phyloP scores from a whole-genome alignment of 2,113 vertebrate species.

The Leptosomus discolor region DNA sequence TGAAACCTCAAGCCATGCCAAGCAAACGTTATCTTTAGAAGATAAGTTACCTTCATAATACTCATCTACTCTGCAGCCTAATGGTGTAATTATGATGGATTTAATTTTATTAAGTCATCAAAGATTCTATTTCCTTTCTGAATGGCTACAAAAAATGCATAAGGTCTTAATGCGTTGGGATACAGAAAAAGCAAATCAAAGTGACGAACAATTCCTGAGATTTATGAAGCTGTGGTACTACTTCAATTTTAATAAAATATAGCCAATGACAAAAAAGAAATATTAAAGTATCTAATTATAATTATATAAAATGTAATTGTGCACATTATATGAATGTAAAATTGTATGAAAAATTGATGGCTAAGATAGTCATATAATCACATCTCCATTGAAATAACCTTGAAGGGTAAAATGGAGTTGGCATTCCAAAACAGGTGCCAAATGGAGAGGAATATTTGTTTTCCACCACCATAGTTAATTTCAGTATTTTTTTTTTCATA shows the following conservation, averaged over 20 bases:
- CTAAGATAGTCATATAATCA: neutral
- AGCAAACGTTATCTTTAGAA: neutral
- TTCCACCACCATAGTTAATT: neutral
- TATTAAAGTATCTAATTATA: neutral
- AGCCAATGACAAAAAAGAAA: neutral
- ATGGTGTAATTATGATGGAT: constrained; percentile 7
- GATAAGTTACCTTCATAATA: neutral
- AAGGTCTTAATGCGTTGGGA: neutral
- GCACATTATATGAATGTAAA: neutral
- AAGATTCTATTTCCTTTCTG: constrained; percentile 13
- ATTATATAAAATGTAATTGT: constrained; percentile 10
- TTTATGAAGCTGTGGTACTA: constrained; percentile 14
- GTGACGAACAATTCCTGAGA: neutral
- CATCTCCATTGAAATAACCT: neutral
- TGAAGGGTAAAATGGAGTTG: neutral
- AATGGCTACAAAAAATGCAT: neutral
- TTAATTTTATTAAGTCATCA: constrained; percentile 35
- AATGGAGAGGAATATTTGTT: neutral
- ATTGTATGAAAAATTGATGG: neutral
- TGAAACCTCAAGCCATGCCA: neutral
- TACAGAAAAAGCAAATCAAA: neutral
- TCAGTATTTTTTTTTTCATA: neutral
- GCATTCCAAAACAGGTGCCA: neutral
- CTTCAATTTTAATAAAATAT: constrained; percentile 11
- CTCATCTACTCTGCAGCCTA: neutral